phyloP scores from a whole-genome alignment of 2,797 vertebrate species.

The Bufotes viridis region DNA sequence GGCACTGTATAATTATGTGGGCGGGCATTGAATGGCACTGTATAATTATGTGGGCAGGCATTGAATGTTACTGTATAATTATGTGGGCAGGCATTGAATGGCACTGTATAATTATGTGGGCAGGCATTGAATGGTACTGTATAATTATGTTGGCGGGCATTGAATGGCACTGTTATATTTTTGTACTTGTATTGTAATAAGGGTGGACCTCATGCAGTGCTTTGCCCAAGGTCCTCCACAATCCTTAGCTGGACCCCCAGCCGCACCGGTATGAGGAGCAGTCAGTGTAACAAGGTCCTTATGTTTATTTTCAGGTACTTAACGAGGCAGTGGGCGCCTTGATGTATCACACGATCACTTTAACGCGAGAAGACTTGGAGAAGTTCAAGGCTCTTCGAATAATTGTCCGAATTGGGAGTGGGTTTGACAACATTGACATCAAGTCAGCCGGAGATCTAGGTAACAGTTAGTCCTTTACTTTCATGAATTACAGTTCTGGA shows the following conservation, averaged over 20 bases:
- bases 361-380: slow-evolving; percentile 96
- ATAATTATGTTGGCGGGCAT: no score
- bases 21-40: no score
- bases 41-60: no score
- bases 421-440: slow-evolving; percentile 98
- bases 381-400: slow-evolving; percentile 98
- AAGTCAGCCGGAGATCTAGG: slow-evolving; percentile 97
- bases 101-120: no score
- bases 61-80: no score
- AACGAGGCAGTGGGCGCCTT: slow-evolving; percentile 97
- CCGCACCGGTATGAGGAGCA: background rate
- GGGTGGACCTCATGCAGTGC: background rate
- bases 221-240: background rate
- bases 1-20: no score
- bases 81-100: no score
- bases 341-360: slow-evolving; percentile 99
- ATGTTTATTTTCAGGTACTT: slow-evolving; percentile 82
- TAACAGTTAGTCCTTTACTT: slow-evolving; percentile 65
- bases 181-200: no score
- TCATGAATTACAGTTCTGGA: no score
- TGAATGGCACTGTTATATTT: no score
- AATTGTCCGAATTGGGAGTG: slow-evolving; percentile 96
- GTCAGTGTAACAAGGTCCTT: background rate
- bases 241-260: background rate
- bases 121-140: no score